Evolutionary conservation across 2,888 invertebrate genomes (phyloP).

Genomic region (Meloe dianella): DNA sequence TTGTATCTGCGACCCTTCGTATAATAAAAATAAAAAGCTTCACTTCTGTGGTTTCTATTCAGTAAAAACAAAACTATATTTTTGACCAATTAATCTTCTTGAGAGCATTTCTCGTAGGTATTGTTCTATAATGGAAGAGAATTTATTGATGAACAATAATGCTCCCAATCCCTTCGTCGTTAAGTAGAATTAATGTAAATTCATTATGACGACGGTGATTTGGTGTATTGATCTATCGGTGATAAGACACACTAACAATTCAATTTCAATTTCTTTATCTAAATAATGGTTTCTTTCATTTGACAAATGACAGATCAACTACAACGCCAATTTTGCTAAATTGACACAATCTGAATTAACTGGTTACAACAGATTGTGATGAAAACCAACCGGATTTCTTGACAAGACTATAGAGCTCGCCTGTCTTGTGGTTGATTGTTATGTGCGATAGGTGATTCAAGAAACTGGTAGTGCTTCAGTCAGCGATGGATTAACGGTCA

Average conservation of each 20-base stretch:
- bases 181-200: slow-evolving; percentile 36
- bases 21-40: slow-evolving; percentile 41
- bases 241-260: slow-evolving; percentile 33
- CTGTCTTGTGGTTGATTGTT: slow-evolving; percentile 43
- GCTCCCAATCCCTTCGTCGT: slow-evolving; percentile 13
- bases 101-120: slow-evolving; percentile 37
- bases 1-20: slow-evolving; percentile 37
- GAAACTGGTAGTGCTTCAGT: slow-evolving; percentile 46
- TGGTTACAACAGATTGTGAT: slow-evolving; percentile 36
- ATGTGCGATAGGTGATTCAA: slow-evolving; percentile 50
- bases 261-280: slow-evolving; percentile 46
- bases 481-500: slow-evolving; percentile 49
- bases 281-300: slow-evolving; percentile 44
- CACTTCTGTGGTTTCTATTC: slow-evolving; percentile 31
- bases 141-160: slow-evolving; percentile 33
- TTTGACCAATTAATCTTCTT: slow-evolving; percentile 44
- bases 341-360: slow-evolving; percentile 45
- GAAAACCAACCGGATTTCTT: slow-evolving; percentile 37
- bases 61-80: slow-evolving; percentile 43
- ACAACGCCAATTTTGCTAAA: slow-evolving; percentile 25
- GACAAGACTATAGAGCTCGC: slow-evolving; percentile 15
- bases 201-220: slow-evolving; percentile 37
- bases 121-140: slow-evolving; percentile 40
- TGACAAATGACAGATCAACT: slow-evolving; percentile 34
- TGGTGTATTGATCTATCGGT: slow-evolving; percentile 38